Percentiles rank a stretch among this genome's conserved stretches.
These are phyloP conservation scores for Drosophila tristis DNA, from an alignment of 1,140 invertebrate genomes.

Conservation along the genomic window DNA sequence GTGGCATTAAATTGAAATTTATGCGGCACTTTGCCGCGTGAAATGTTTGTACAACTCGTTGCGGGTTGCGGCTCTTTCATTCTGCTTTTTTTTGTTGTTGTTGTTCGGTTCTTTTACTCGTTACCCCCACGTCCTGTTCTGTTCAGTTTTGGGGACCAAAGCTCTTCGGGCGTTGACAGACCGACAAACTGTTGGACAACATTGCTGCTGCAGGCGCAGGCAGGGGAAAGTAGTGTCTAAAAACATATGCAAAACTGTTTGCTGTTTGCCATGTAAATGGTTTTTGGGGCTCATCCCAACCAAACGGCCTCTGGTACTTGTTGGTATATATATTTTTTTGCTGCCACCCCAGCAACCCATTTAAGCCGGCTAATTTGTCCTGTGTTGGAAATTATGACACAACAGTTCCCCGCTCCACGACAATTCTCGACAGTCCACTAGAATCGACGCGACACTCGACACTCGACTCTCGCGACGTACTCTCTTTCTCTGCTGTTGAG, in stretches of 20 bases:
- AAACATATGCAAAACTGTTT: conserved; percentile 80
- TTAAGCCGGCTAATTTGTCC: conserved; percentile 75
- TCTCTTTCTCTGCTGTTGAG: conserved; percentile 37
- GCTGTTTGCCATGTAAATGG: conserved; percentile 76
- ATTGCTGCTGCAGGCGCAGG: conserved; percentile 19
- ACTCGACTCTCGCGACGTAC: conserved; percentile 8
- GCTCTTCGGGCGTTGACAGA: conserved; percentile 73
- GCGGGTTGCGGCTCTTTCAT: conserved; percentile 68
- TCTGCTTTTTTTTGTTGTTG: neutral
- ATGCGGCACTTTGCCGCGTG: conserved; percentile 81
- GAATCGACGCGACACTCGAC: conserved; percentile 4
- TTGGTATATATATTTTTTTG: neutral
- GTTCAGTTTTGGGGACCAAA: conserved; percentile 28
- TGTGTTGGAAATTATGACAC: conserved; percentile 77
- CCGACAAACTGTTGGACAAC: conserved; percentile 79
- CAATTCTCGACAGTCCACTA: conserved; percentile 38
- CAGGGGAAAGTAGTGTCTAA: conserved; percentile 40
- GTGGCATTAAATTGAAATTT: conserved; percentile 82
- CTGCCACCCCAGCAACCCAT: neutral
- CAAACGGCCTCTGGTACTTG: neutral
- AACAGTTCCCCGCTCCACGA: conserved; percentile 52
- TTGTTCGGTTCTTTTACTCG: neutral
- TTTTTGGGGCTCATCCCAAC: conserved; percentile 47
- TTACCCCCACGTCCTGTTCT: neutral
- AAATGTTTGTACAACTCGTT: conserved; percentile 82